phyloP scores from a whole-genome alignment of 2,888 invertebrate species.

The Pachycephus smyrnensis region DNA sequence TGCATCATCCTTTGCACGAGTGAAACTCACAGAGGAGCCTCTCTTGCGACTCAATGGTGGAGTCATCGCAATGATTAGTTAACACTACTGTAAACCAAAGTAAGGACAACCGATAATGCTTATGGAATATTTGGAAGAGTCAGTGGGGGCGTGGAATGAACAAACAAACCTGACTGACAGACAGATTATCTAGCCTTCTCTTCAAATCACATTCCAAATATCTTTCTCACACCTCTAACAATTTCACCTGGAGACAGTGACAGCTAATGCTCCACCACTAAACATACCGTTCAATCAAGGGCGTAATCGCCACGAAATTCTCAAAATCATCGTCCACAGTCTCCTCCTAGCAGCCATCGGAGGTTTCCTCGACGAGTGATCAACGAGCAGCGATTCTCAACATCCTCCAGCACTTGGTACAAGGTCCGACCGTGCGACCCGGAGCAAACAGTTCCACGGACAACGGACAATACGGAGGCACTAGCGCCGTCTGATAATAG shows the following conservation, averaged over 20 bases:
- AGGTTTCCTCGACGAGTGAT: neutral
- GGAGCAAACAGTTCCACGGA: neutral
- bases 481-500: neutral
- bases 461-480: neutral
- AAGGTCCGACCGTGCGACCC: neutral
- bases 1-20: constrained; percentile 53
- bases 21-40: constrained; percentile 63
- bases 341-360: constrained; percentile 40
- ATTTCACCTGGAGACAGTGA: neutral
- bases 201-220: neutral
- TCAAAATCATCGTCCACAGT: constrained; percentile 39
- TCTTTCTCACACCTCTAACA: neutral
- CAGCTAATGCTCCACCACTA: constrained; percentile 31
- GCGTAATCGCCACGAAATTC: constrained; percentile 45
- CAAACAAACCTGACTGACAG: constrained; percentile 13
- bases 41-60: constrained; percentile 55
- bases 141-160: constrained; percentile 2
- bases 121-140: neutral
- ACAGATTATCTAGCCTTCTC: neutral
- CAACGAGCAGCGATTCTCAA: neutral
- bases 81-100: constrained; percentile 27
- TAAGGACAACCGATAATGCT: neutral
- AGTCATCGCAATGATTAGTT: constrained; percentile 47
- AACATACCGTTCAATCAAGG: constrained; percentile 37
- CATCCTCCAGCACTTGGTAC: neutral